Evolutionary conservation across 2,888 invertebrate species (phyloP).

Genomic region (Steinernema scapterisci): DNA sequence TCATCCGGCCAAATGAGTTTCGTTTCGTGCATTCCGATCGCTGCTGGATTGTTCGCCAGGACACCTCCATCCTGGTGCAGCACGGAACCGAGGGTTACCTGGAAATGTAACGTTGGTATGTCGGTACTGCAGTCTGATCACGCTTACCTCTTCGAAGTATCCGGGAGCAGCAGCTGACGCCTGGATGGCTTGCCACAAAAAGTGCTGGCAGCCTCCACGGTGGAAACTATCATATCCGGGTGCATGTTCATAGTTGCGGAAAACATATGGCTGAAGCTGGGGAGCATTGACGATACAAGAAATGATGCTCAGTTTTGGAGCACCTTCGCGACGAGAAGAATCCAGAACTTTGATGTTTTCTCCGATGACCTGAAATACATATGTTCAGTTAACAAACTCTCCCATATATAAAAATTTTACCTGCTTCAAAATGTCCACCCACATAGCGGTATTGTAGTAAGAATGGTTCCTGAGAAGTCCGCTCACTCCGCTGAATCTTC

Average conservation of each 20-base stretch:
- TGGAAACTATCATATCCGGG: conserved; percentile 72
- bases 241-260: conserved; percentile 80
- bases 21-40: conserved; percentile 85
- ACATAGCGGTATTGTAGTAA: conserved; percentile 83
- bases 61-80: conserved; percentile 64
- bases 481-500: conserved; percentile 70
- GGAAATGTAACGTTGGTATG: neutral
- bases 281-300: conserved; percentile 81
- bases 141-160: conserved; percentile 82
- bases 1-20: conserved; percentile 80
- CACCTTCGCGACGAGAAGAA: conserved; percentile 47
- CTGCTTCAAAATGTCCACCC: conserved; percentile 78
- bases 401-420: conserved; percentile 44
- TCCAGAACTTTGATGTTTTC: conserved; percentile 56
- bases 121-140: neutral
- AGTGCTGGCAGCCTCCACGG: conserved; percentile 51
- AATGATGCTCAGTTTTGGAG: conserved; percentile 76
- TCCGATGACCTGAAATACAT: conserved; percentile 48
- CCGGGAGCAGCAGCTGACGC: conserved; percentile 90
- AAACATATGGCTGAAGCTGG: conserved; percentile 79
- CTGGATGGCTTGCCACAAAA: conserved; percentile 71
- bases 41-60: conserved; percentile 77
- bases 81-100: conserved; percentile 45
- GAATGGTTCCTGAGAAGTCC: conserved; percentile 75
- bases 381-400: neutral